phyloP scores from a whole-genome alignment of 2,113 vertebrate species.

The Hemibagrus wyckioides region DNA sequence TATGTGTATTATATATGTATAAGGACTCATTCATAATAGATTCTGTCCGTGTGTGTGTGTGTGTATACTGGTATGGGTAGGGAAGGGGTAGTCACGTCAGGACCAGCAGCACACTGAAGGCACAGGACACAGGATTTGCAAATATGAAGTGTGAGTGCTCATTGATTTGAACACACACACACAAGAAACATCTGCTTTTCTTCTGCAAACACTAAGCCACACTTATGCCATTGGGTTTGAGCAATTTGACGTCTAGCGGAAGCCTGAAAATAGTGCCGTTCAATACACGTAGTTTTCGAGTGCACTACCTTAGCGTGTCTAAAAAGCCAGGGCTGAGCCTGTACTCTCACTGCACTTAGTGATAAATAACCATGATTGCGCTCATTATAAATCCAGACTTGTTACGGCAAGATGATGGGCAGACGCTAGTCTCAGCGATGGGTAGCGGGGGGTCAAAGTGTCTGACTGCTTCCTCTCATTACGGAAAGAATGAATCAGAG shows the following conservation, averaged over 20 bases:
- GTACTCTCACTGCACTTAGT: background rate
- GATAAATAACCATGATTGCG: slow-evolving; percentile 47
- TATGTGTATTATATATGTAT: background rate
- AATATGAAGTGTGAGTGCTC: background rate
- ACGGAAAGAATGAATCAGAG: slow-evolving; percentile 26
- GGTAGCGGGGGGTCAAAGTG: background rate
- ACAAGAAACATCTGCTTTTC: background rate
- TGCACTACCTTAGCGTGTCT: background rate
- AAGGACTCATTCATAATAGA: no score
- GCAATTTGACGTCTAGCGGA: background rate
- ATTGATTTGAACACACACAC: background rate
- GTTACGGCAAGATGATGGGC: slow-evolving; percentile 33
- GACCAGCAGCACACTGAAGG: background rate
- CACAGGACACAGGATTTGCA: background rate
- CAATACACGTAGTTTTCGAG: slow-evolving; percentile 28
- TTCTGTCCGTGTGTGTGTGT: no score
- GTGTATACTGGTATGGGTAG: no score
- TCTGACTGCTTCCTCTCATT: slow-evolving; percentile 40
- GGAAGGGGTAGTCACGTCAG: background rate
- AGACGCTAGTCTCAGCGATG: slow-evolving; percentile 18
- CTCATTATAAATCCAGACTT: slow-evolving; percentile 38
- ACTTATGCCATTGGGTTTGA: background rate
- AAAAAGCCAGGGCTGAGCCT: slow-evolving; percentile 12
- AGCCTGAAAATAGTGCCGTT: slow-evolving; percentile 27
- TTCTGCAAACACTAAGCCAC: background rate